phyloP scores from a whole-genome alignment of 2,113 vertebrate species.

The Nannobrachium achirus region DNA sequence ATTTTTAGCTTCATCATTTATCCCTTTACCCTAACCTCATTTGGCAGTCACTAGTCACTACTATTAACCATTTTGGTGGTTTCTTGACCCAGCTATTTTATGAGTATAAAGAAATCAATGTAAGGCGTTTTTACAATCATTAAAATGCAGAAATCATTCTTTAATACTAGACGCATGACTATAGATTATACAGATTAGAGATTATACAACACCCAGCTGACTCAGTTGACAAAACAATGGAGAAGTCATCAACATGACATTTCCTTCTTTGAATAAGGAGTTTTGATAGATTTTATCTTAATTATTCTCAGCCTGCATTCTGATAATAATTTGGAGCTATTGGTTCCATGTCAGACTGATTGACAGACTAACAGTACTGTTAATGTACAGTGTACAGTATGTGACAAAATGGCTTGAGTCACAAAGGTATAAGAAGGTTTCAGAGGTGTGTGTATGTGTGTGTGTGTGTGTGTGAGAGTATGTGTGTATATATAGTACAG shows the following conservation, averaged over 20 bases:
- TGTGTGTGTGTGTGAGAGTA: too few species aligned
- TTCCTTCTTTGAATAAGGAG: background rate
- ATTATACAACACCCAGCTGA: too few species aligned
- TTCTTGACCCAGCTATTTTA: slow-evolving; percentile 3
- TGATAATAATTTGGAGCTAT: too few species aligned
- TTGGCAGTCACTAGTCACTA: background rate
- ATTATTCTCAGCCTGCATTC: background rate
- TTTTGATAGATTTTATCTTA: background rate
- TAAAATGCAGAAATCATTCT: background rate
- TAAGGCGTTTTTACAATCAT: background rate
- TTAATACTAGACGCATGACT: background rate
- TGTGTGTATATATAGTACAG: too few species aligned
- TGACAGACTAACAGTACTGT: too few species aligned
- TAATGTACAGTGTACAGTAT: too few species aligned
- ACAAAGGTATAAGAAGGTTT: too few species aligned
- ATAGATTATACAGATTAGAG: too few species aligned
- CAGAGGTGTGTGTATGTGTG: too few species aligned
- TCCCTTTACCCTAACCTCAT: background rate
- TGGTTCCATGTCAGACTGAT: too few species aligned
- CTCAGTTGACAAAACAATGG: background rate
- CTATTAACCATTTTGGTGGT: background rate
- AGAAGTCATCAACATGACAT: background rate
- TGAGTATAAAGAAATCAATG: background rate
- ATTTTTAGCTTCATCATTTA: slow-evolving; percentile 39
- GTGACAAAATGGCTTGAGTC: too few species aligned